Evolutionary conservation across 2,888 invertebrate genomes (phyloP).

Genomic region (Ceraclea dissimilis): DNA sequence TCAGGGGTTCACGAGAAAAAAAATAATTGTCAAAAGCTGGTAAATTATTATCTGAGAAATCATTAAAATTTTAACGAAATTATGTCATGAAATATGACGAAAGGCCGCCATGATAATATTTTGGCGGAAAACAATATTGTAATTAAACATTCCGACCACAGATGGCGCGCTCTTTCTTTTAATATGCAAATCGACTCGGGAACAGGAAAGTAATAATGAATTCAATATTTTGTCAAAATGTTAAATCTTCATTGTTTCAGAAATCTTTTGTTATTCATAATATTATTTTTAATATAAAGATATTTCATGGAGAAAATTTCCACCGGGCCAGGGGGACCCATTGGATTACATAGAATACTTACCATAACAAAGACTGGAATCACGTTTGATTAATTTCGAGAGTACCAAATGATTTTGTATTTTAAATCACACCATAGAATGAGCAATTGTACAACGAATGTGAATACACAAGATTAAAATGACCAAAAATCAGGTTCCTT

Average conservation of each 20-base stretch:
- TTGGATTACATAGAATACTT: neutral
- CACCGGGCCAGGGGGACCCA: neutral
- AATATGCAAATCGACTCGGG: conserved; percentile 22
- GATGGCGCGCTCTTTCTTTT: conserved; percentile 15
- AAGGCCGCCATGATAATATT: neutral
- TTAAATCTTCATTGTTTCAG: conserved; percentile 13
- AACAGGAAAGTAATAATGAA: conserved; percentile 19
- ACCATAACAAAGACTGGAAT: neutral
- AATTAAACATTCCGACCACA: conserved; percentile 15
- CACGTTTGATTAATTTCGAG: neutral
- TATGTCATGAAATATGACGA: neutral
- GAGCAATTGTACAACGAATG: too few relatives aligned
- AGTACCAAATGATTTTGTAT: too few relatives aligned
- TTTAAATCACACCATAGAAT: too few relatives aligned
- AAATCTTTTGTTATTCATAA: neutral
- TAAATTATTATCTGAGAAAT: too few relatives aligned
- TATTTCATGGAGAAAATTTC: neutral
- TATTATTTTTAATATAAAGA: neutral
- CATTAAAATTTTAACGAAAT: neutral
- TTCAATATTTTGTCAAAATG: conserved; percentile 26
- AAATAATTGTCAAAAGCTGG: too few relatives aligned
- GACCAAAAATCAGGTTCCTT: too few relatives aligned
- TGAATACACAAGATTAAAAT: too few relatives aligned
- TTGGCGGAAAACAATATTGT: neutral
- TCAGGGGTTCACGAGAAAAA: too few relatives aligned